Base-by-base conservation (phyloP, 2,888 invertebrate species). In the Eubasilissa splendida region DNA sequence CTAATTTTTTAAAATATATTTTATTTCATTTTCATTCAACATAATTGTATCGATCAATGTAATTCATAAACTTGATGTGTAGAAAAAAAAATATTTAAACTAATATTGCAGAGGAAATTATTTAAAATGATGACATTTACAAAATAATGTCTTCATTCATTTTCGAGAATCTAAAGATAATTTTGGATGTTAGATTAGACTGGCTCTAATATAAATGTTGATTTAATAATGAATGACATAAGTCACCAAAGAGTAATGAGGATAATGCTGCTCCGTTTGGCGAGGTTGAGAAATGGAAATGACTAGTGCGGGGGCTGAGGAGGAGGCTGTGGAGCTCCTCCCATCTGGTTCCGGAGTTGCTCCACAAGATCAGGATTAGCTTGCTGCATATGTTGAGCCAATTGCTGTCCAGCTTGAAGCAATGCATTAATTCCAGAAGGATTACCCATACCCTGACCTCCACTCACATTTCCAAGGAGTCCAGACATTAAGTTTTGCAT, bases 331-430 rank as follows among this genome's bases (percentile, higher is more conserved):
- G 53, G 83, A 8, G 76, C 50, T 22, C 84, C 83, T 33, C 86
- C 86, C 89, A 93, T 91, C 86, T 92, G 93, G 70, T 90, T 90
- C 79, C 96, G 91, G 82, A 97, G 89, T 86, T 94, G 93, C 83
- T 96, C 95, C 53, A 96, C 94, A 66, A 97, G 90, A 80, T 95
- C 95, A 0, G 97, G 97, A 88, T 97, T 96, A 22, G 93, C 92
- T 68, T 91, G 91, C 86, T 96, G 95, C 93, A 97, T 95, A 87
- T 95, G 95, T 86, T 94, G 93, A 9, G 96, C 96, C 79, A 97
- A 90, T 83, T 94, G 95, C 87, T 96, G 96, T 0, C 96, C 96
- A 22, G 90, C 91, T 92, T 95, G 89, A 82, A 92, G 86, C 85
- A 88, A 85, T 53, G 88, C 89, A 14, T 85, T 87, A 87, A 90